A percentile compares a stretch with the other conserved stretches of the same genome.
Conservation (phyloP, 2,888 invertebrate species). For the Mythimna loreyi region DNA sequence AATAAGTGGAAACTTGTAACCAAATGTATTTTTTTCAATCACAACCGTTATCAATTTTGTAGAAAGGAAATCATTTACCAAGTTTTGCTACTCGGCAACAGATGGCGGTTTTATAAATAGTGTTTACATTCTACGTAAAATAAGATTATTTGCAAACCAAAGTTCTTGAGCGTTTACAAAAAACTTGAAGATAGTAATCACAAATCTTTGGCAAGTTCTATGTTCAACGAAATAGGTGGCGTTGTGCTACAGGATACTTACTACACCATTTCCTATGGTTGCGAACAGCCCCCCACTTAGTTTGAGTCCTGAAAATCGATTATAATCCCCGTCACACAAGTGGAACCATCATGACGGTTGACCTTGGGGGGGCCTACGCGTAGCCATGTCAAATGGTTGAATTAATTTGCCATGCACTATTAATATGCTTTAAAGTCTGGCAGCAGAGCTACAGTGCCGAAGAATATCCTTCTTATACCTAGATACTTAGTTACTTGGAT, state of each 20-base stretch:
- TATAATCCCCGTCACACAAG: no score
- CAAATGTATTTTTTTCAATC: background rate
- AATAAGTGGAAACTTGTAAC: background rate
- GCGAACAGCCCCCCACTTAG: no score
- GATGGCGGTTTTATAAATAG: slow-evolving; percentile 38
- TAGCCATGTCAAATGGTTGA: no score
- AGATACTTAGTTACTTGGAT: background rate
- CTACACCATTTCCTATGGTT: no score
- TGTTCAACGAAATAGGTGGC: slow-evolving; percentile 14
- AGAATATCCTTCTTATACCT: background rate
- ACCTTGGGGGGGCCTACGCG: no score
- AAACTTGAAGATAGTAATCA: background rate
- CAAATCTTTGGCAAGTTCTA: background rate
- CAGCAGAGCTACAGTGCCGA: background rate
- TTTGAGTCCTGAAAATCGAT: no score
- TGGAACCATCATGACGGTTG: no score
- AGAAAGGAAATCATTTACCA: background rate
- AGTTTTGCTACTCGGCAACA: slow-evolving; percentile 49
- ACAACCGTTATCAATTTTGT: no score
- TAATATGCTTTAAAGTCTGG: background rate
- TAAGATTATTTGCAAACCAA: background rate
- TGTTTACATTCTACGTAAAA: background rate
- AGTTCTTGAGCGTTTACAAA: background rate
- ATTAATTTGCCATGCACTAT: no score
- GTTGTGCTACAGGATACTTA: no score